Evolutionary conservation across 2,888 invertebrate genomes (phyloP), one percentile per base, ranked within the genome.

Genomic region (Philereme vetulata): DNA sequence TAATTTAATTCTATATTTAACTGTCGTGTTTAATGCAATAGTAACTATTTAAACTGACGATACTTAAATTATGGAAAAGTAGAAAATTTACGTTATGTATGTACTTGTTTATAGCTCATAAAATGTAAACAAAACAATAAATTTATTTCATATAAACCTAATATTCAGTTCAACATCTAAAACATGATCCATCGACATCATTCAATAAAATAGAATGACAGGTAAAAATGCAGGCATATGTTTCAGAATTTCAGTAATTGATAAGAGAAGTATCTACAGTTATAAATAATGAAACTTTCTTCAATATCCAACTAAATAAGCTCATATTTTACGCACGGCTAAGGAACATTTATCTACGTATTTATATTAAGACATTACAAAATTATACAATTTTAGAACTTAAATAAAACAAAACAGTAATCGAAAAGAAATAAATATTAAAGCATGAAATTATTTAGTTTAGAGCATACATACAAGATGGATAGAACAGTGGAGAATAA

Each of bases 61-160:
- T 5, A 21, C 21, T 21, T 21, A 51, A 32, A 51, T 42, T 10
- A 51, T 5, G 38, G 51, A 32, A 49, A 35, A 11, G 11, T 40
- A 40, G n/a, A 5, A 40, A 9, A 40, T 32, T 38, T 3, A 11
- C 21, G 9, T 8, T 33, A 9, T 50, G 40, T 32, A 38, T 5
- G 38, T 6, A 38, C 7, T 38, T 50, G 8, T 40, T 9, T 50
- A 34, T 44, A 36, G 10, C 70, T 69, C 74, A 70, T 65, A 62
- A 64, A 70, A 77, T 71, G 74, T 70, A 73, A 71, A 78, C 67
- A 74, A 75, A 70, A 56, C 42, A 51, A 47, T 42, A 84, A 82
- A 83, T 81, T 85, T 83, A 86, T 79, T 81, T 77, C 83, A 90
- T 90, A 90, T 90, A 90, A 90, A 91, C 90, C 84, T 80, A 81